A percentile compares a stretch with the other conserved stretches of the same genome.
Conservation (phyloP, 2,113 vertebrate species). For the Chunga burmeisteri region DNA sequence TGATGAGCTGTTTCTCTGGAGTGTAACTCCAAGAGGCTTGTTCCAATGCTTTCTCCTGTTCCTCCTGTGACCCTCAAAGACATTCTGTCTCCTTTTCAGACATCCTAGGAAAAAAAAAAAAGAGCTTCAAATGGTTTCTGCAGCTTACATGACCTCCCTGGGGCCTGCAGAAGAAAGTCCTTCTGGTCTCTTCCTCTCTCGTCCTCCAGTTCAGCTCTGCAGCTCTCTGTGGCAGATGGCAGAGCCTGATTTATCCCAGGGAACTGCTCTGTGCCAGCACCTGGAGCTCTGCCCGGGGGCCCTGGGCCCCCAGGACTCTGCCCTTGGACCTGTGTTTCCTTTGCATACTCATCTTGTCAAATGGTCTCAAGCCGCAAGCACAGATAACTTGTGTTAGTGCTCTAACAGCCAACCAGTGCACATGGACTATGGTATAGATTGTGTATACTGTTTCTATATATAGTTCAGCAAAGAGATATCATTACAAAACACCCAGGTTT, state of each 20-base stretch:
- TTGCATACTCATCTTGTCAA: not conserved
- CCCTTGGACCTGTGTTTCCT: not conserved
- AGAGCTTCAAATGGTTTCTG: not conserved
- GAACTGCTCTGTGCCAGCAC: not conserved
- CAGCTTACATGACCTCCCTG: not conserved
- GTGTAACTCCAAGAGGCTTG: not conserved
- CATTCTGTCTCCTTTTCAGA: not conserved
- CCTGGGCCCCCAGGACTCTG: not conserved
- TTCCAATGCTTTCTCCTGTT: not conserved
- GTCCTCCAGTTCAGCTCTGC: slow-evolving; percentile 25
- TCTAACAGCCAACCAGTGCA: not conserved
- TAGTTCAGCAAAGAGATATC: not conserved
- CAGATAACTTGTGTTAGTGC: not conserved
- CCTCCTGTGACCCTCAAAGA: not conserved
- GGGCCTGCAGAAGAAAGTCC: not conserved
- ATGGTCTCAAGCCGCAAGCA: not conserved
- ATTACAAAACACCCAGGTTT: not conserved
- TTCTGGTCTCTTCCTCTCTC: not conserved
- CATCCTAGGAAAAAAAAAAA: not conserved
- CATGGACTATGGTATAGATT: not conserved
- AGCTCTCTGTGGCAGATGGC: slow-evolving; percentile 42
- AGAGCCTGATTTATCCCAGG: slow-evolving; percentile 9
- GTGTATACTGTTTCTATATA: not conserved
- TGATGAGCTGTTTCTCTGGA: not conserved
- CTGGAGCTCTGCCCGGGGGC: slow-evolving; percentile 20